Conservation (phyloP, 2,888 invertebrate species). For the Hirtodrosophila cameraria region DNA sequence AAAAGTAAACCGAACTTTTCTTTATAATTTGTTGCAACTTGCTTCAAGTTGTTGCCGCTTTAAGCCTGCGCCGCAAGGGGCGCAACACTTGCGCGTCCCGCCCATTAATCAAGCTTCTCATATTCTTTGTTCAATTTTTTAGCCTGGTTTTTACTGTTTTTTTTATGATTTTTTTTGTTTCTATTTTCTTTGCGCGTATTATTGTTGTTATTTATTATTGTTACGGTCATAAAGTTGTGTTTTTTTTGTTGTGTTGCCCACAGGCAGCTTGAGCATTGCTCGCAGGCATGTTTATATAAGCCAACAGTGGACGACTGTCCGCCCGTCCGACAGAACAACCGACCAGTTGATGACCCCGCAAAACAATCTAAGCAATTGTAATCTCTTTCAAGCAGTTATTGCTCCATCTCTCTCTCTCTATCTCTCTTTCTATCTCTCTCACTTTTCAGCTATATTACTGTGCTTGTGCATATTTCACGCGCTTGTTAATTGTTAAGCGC, state of each 20-base stretch:
- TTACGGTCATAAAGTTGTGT: constrained; percentile 55
- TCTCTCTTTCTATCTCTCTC: constrained; percentile 1
- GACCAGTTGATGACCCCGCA: constrained; percentile 57
- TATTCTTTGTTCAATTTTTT: constrained; percentile 40
- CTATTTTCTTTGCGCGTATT: constrained; percentile 26
- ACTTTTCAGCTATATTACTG: constrained; percentile 5
- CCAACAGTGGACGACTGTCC: not conserved
- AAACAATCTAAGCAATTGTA: constrained; percentile 30
- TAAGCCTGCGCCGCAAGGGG: constrained; percentile 32
- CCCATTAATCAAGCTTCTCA: constrained; percentile 57
- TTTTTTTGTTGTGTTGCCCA: too few species aligned
- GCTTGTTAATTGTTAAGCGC: constrained; percentile 45
- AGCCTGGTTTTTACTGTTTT: constrained; percentile 17
- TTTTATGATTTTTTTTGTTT: constrained; percentile 23
- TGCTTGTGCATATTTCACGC: constrained; percentile 46
- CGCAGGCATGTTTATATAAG: constrained; percentile 4
- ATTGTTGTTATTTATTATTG: constrained; percentile 52
- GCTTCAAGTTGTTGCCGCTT: constrained; percentile 11
- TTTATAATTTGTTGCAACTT: constrained; percentile 15
- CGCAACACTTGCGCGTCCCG: constrained; percentile 22
- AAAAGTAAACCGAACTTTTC: constrained; percentile 30
- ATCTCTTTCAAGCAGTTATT: constrained; percentile 8
- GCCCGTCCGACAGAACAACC: not conserved
- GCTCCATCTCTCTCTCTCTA: not conserved
- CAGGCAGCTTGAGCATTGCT: constrained; percentile 13